Evolutionary conservation across 1,140 invertebrate species (phyloP), one percentile per base, ranked within the genome.

Genomic region (Plectrocnemia conspersa): DNA sequence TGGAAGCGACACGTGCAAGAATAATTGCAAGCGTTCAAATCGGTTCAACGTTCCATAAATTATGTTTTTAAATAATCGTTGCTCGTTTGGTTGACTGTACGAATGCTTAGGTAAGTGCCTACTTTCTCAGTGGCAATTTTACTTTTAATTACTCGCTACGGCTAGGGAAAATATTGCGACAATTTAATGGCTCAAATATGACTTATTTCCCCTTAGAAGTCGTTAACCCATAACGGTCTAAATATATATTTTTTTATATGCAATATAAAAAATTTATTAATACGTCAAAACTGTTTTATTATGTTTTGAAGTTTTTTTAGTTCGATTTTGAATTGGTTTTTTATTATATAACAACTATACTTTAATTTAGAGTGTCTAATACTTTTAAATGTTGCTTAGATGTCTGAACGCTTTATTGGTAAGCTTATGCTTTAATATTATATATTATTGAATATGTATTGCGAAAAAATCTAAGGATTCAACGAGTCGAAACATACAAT

Each of bases 181-280:
- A 57, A 56, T 50, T 57, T 57, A 57, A 57, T 57, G 55, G 29
- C 40, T 57, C 40, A 52, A 44, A 57, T 52, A 50, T 57, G 55
- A 57, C 25, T 57, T 57, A 57, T 57, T 57, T 27, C 40, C 41
- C 33, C 27, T 19, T 50, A 16, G 5, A 22, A 3, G 41, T 44
- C 19, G 19, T 24, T n/a, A 19, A 24, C 15, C 18, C 18, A 16
- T 9, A 38, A 38, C 18, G 6, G 11, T 7, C 18, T 16, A 38
- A 38, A 16, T n/a, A 29, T 29, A 29, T 29, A 29, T 29, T 29
- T 29, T 29, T 29, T 29, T 29, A 29, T 9, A 29, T 29, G 7
- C n/a, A 7, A 9, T 13, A 29, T 29, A 7, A 29, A 29, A 29
- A 29, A 13, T 29, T 29, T 29, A n/a, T n/a, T n/a, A n/a, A n/a